Evolutionary conservation across 2,888 invertebrate genomes (phyloP).

Genomic region (Disparrhopalites patrizii): DNA sequence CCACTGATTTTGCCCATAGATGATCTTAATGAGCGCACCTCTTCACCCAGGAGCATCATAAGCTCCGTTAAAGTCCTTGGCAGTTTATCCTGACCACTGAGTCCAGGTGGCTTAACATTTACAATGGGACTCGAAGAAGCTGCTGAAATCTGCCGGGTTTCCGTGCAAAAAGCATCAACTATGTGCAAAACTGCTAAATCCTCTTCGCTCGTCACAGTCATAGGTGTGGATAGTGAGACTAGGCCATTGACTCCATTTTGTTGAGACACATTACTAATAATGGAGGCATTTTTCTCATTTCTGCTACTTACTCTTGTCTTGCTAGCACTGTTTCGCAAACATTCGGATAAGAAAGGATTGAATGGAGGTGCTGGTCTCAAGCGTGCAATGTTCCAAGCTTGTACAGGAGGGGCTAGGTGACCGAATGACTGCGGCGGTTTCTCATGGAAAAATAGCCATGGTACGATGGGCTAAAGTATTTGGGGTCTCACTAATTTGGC

Average conservation of each 20-base stretch:
- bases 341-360: conserved; percentile 51
- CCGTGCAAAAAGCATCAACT: conserved; percentile 44
- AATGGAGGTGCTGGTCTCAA: conserved; percentile 55
- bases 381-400: conserved; percentile 54
- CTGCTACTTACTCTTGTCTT: not conserved
- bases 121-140: conserved; percentile 7
- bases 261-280: not conserved
- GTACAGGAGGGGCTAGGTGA: conserved; percentile 42
- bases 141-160: conserved; percentile 33
- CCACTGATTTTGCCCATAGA: conserved; percentile 60
- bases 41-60: conserved; percentile 70
- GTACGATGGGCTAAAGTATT: no score
- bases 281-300: conserved; percentile 1
- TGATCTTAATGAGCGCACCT: conserved; percentile 63
- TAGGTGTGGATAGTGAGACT: conserved; percentile 7
- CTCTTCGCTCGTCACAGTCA: conserved; percentile 39
- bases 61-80: conserved; percentile 68
- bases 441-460: no score
- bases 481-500: no score
- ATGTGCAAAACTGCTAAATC: conserved; percentile 42
- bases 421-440: conserved; percentile 43
- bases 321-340: conserved; percentile 38
- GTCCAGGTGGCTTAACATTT: conserved; percentile 2
- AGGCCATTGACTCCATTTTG: not conserved
- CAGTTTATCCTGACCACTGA: conserved; percentile 12